Evolutionary conservation across 2,113 vertebrate genomes (phyloP), one percentile per base, ranked within the genome.

Genomic region (Pandion haliaetus): DNA sequence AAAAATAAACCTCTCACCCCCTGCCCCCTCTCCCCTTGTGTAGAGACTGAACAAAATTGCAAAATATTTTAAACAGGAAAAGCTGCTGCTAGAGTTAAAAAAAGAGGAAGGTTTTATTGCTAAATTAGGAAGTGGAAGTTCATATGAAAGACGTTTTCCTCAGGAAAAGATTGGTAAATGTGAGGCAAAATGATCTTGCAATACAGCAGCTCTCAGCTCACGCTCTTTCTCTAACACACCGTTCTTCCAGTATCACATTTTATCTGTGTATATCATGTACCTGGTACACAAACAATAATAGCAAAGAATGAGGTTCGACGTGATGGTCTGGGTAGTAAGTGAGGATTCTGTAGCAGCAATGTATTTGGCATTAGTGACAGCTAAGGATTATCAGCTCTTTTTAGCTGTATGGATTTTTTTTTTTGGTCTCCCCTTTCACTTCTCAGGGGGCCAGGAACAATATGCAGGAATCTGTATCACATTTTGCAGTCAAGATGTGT

Each of bases 31-130:
- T 21, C 2, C 8, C 12, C 29, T 26, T 5, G 2, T 62, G 34
- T 44, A 80, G 84, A 78, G 58, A 77, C 61, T 49, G 10, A 3
- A 13, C 55, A 86, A 91, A 80, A 81, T 93, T 97, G 63, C 93
- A 81, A 90, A 96, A 94, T 50, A 36, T 65, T 94, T 91, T 63
- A 32, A 90, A 94, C 79, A 78, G 91, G 88, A 92, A 96, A 86
- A 1, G 4, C 78, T 94, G 63, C 84, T 96, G 50, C 38, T 78
- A 59, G 40, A 90, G 57, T 63, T 7, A 65, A 71, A 82, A 76
- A 95, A 95, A 92, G 71, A 83, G 92, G 95, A 97, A 96, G 90
- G 25, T 54, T 93, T 88, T 96, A 52, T 95, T 96, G 93, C 97
- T 81, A 92, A 94, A 96, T 81, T 96, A 94, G 90, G 95, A 97